Base-by-base conservation (phyloP, 2,797 vertebrate genomes). In the Trematomus bernacchii region DNA sequence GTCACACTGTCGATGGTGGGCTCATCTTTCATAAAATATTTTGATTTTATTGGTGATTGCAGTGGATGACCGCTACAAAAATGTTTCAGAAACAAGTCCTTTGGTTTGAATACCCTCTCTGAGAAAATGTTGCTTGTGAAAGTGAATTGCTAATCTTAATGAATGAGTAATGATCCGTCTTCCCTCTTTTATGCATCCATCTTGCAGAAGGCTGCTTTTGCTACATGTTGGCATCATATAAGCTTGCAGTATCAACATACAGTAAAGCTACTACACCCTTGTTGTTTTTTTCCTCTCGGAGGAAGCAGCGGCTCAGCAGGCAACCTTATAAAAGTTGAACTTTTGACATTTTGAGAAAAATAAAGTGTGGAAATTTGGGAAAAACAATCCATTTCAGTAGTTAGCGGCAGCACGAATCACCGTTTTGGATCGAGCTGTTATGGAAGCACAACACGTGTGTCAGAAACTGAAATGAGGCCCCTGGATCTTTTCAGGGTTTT, bases 401-500 rank as follows among this genome's bases (percentile, higher is more conserved):
- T 44, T 64, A 73, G 51, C n/a, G 68, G 51, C n/a, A 50, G 46
- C 37, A 63, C 47, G 64, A 71, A 75, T 82, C 44, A 15, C 6
- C 8, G 6, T 12, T 82, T 78, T 68, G 51, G 67, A 59, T 68
- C 33, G 10, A 58, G 48, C 51, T 83, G 30, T 80, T 80, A 72
- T 66, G 66, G 47, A 74, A 61, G 50, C 65, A 52, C 21, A 71
- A 76, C 64, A 42, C 77, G 37, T 83, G 51, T 53, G 65, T 54
- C 62, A 53, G 64, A 76, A 57, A 77, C 15, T 66, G 18, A 82
- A 86, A 82, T 73, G 57, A 76, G 62, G 67, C 60, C 55, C 47
- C 58, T 71, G 68, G 64, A 76, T 85, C 76, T 87, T 79, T 85
- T 77, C 10, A 82, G 51, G 14, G 18, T 33, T 68, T 57, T 59